Evolutionary conservation across 2,113 vertebrate genomes (phyloP).

Genomic region (Rhineura floridana): DNA sequence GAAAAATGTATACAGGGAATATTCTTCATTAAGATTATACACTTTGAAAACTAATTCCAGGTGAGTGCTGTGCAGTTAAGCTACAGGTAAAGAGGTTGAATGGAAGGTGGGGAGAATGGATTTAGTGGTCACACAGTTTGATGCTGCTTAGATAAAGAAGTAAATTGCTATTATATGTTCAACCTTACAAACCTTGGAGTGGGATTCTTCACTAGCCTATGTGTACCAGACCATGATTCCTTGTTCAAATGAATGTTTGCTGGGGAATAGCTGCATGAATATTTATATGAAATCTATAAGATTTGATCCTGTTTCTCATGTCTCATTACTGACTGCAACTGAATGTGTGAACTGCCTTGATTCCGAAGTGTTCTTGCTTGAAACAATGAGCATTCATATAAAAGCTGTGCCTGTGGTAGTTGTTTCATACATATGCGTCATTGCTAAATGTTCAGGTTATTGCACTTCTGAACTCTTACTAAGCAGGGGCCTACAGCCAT

Average conservation of each 20-base stretch:
- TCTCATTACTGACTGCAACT: neutral
- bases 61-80: neutral
- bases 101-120: slow-evolving; percentile 5
- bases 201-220: neutral
- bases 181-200: neutral
- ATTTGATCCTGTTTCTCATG: neutral
- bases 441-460: neutral
- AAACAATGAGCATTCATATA: neutral
- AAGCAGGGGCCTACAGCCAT: no score
- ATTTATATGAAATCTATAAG: slow-evolving; percentile 5
- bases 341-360: neutral
- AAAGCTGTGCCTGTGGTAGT: neutral
- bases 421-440: neutral
- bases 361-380: neutral
- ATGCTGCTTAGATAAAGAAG: neutral
- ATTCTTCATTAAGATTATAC: neutral
- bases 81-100: neutral
- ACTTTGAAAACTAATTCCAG: neutral
- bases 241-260: neutral
- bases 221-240: neutral
- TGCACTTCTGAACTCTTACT: neutral
- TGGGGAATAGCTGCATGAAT: neutral
- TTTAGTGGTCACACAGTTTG: neutral
- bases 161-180: rapidly evolving
- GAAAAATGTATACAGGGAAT: slow-evolving; percentile 7